phyloP scores from a whole-genome alignment of 2,888 invertebrate species.

The Trissoscelio sp. region DNA sequence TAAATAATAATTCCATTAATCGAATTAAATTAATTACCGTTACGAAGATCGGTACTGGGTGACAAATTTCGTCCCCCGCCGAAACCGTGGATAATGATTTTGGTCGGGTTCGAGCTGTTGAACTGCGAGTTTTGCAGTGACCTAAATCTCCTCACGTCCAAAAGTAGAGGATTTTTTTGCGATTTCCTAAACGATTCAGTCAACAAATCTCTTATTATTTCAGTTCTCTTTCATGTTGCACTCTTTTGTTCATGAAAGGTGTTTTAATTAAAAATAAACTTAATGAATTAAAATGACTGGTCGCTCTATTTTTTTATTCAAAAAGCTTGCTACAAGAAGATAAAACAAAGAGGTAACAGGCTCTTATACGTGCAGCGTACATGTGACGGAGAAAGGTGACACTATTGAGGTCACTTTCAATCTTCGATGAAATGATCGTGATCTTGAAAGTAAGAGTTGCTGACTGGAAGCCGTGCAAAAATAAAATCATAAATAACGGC shows the following conservation, averaged over 20 bases:
- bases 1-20: conserved; percentile 7
- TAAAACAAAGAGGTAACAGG: conserved; percentile 21
- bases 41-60: conserved; percentile 93
- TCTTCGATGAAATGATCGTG: conserved; percentile 80
- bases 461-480: conserved; percentile 41
- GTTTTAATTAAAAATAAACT: no score
- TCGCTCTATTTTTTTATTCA: neutral
- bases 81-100: conserved; percentile 96
- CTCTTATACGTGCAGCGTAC: conserved; percentile 13
- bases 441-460: conserved; percentile 82
- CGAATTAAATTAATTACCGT: conserved; percentile 81
- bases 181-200: conserved; percentile 84
- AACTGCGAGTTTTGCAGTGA: conserved; percentile 91
- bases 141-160: conserved; percentile 89
- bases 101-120: conserved; percentile 91
- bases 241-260: no score
- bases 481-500: conserved; percentile 23
- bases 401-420: conserved; percentile 82
- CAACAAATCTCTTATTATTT: conserved; percentile 7
- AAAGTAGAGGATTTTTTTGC: conserved; percentile 89
- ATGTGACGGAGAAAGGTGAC: conserved; percentile 80
- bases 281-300: neutral
- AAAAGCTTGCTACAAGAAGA: conserved; percentile 11
- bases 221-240: neutral
- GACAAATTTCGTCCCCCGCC: conserved; percentile 92